phyloP scores from a whole-genome alignment of 2,888 invertebrate species.

The Sycophila texana region DNA sequence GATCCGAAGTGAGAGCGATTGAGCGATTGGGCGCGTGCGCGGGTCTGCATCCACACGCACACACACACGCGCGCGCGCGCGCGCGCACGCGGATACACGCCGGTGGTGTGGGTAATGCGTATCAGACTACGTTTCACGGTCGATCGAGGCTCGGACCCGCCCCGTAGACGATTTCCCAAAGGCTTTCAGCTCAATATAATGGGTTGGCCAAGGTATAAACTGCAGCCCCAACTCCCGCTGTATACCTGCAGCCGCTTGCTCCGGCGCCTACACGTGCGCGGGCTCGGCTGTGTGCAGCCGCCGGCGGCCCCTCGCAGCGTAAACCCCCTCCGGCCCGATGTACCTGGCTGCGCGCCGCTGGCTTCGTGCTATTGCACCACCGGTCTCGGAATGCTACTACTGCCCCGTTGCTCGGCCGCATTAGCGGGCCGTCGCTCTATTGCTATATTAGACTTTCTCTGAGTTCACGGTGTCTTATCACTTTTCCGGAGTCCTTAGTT shows the following conservation, averaged over 20 bases:
- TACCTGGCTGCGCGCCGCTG: background rate
- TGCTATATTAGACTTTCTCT: background rate
- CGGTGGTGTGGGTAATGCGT: constrained; percentile 63
- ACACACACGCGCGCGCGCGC: background rate
- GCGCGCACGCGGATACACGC: background rate
- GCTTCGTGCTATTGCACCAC: background rate
- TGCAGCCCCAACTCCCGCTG: constrained; percentile 19
- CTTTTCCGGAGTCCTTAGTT: background rate
- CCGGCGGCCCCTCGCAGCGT: background rate
- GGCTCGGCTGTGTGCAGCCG: background rate
- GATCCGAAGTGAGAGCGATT: background rate
- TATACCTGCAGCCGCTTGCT: background rate
- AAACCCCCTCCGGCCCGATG: background rate
- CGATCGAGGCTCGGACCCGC: constrained; percentile 67
- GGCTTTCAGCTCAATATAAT: constrained; percentile 72
- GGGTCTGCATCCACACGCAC: background rate
- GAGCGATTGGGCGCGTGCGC: constrained; percentile 1
- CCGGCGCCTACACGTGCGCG: background rate
- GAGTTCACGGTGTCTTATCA: background rate
- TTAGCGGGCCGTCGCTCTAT: background rate
- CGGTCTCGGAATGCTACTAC: background rate
- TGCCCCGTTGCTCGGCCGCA: constrained; percentile 2
- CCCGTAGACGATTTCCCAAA: constrained; percentile 73
- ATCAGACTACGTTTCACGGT: constrained; percentile 73
- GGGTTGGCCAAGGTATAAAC: constrained; percentile 58